phyloP scores from a whole-genome alignment of 2,797 vertebrate species.

The Silurus lanzhouensis region DNA sequence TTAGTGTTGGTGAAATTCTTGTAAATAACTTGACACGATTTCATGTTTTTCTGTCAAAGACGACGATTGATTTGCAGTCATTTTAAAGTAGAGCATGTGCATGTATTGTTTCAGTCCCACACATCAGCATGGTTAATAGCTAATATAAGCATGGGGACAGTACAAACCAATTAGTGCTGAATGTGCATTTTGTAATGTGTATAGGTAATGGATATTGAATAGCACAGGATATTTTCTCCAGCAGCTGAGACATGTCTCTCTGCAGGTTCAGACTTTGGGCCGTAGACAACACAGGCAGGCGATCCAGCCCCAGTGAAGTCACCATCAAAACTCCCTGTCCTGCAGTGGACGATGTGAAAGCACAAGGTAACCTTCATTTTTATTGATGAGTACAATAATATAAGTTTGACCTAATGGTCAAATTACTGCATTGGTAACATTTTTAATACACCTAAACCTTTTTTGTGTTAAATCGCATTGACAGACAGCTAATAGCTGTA shows the following conservation, averaged over 20 bases:
- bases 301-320: slow-evolving; percentile 91
- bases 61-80: not conserved
- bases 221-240: not conserved
- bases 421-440: too few relatives aligned
- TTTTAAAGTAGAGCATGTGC: not conserved
- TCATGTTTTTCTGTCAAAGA: not conserved
- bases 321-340: slow-evolving; percentile 95
- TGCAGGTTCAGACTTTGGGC: slow-evolving; percentile 94
- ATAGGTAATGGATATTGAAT: not conserved
- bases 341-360: slow-evolving; percentile 96
- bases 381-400: not conserved
- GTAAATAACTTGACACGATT: too few relatives aligned
- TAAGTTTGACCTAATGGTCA: not conserved
- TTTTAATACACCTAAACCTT: not conserved
- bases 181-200: not conserved
- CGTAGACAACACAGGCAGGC: slow-evolving; percentile 94
- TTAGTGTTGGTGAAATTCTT: not conserved
- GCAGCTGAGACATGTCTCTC: not conserved
- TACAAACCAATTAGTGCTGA: not conserved
- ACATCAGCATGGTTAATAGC: not conserved
- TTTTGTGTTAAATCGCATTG: not conserved
- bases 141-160: not conserved
- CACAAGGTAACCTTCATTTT: slow-evolving; percentile 82
- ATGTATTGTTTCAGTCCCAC: not conserved
- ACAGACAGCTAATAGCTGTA: not conserved